These are phyloP conservation scores for Nephila pilipes DNA, from an alignment of 1,140 invertebrate species.

Conservation along the genomic window DNA sequence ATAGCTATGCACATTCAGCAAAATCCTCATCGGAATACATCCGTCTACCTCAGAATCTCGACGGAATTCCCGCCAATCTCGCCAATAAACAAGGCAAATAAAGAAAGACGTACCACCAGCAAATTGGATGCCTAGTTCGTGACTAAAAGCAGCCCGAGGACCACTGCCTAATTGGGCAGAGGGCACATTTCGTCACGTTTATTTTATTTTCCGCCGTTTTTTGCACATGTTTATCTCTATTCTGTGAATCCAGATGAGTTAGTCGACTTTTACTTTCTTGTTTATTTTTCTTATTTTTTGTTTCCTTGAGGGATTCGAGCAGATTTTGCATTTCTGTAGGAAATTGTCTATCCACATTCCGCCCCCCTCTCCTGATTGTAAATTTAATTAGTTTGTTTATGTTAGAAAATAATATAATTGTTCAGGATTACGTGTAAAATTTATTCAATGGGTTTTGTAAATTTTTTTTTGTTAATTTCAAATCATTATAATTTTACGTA, in stretches of 20 bases:
- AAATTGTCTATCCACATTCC: too few relatives aligned
- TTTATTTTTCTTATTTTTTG: neutral
- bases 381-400: neutral
- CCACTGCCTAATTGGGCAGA: slow-evolving; percentile 60
- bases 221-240: slow-evolving; percentile 29
- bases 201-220: slow-evolving; percentile 37
- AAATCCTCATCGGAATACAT: slow-evolving; percentile 48
- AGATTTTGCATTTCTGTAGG: neutral
- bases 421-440: too few relatives aligned
- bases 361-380: neutral
- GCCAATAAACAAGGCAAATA: slow-evolving; percentile 73
- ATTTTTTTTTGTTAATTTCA: too few relatives aligned
- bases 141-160: slow-evolving; percentile 69
- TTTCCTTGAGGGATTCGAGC: neutral
- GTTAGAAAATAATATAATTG: neutral
- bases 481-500: too few relatives aligned
- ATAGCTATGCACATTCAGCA: slow-evolving; percentile 40
- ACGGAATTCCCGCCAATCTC: slow-evolving; percentile 58
- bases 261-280: slow-evolving; percentile 6
- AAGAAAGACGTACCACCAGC: slow-evolving; percentile 15
- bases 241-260: slow-evolving; percentile 41
- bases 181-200: slow-evolving; percentile 64
- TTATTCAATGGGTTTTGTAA: too few relatives aligned
- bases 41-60: slow-evolving; percentile 18
- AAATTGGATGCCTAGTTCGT: slow-evolving; percentile 70